Percentiles rank a stretch among this genome's conserved stretches.
These are phyloP conservation scores for Microcebus tavaratra DNA, from an alignment of 2,113 vertebrate genomes.

Conservation along the genomic window DNA sequence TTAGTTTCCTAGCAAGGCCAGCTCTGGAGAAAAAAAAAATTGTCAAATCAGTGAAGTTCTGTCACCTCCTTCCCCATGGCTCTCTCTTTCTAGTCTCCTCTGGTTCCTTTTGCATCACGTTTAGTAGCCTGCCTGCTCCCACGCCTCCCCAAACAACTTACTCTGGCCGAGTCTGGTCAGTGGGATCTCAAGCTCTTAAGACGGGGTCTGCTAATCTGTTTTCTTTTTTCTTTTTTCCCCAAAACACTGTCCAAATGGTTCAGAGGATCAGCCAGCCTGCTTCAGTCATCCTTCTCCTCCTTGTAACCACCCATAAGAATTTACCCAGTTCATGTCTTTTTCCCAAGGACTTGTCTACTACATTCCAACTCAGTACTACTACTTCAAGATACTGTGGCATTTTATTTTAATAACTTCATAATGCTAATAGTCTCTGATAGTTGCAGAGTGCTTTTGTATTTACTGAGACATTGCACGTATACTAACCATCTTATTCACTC, in stretches of 20 bases:
- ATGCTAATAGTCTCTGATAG: neutral
- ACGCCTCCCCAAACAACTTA: neutral
- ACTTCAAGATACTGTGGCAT: neutral
- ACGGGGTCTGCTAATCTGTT: neutral
- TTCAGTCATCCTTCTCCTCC: neutral
- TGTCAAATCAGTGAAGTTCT: neutral
- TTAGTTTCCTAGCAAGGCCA: constrained; percentile 1
- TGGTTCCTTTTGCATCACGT: neutral
- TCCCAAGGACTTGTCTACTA: neutral
- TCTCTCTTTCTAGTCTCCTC: neutral
- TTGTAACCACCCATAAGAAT: neutral
- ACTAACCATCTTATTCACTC: neutral
- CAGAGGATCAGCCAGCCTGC: neutral
- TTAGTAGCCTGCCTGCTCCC: neutral
- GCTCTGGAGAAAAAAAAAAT: neutral
- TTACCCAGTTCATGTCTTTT: neutral
- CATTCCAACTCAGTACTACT: neutral
- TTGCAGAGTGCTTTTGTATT: neutral
- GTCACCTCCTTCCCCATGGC: neutral
- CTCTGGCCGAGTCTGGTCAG: neutral
- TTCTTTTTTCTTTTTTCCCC: neutral
- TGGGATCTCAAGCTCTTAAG: neutral
- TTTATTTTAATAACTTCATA: neutral
- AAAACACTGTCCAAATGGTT: neutral
- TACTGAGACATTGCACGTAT: neutral